phyloP scores from a whole-genome alignment of 2,888 invertebrate genomes.

The Orthosia cruda region DNA sequence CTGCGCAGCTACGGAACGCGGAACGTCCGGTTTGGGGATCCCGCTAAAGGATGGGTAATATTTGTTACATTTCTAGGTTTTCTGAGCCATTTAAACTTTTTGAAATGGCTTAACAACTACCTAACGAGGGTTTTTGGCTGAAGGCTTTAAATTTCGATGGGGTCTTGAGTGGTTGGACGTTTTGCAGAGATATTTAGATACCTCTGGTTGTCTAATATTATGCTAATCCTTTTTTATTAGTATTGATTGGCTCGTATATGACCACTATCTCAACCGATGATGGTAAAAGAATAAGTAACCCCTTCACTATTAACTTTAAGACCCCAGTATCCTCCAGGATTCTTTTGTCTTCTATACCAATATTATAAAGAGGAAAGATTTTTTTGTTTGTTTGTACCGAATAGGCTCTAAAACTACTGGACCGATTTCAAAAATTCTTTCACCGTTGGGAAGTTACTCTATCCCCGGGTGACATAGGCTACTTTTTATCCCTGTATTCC shows the following conservation, averaged over 20 bases:
- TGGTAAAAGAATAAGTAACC: too few species aligned
- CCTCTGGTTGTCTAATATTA: not conserved
- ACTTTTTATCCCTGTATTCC: too few species aligned
- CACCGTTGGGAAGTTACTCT: too few species aligned
- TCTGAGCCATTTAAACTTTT: conserved; percentile 30
- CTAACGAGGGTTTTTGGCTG: conserved; percentile 4
- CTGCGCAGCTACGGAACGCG: conserved; percentile 42
- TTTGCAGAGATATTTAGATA: not conserved
- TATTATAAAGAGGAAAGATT: too few species aligned
- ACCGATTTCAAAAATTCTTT: too few species aligned
- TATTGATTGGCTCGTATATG: too few species aligned
- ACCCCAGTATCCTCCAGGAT: too few species aligned
- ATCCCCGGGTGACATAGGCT: too few species aligned
- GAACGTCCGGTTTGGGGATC: conserved; percentile 43
- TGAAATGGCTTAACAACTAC: conserved; percentile 27
- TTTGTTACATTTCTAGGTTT: conserved; percentile 38
- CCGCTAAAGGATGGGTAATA: conserved; percentile 44
- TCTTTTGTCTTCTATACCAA: not conserved
- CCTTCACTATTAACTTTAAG: too few species aligned
- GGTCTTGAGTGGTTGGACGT: not conserved
- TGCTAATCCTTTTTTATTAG: not conserved
- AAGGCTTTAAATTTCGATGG: not conserved
- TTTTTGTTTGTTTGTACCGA: too few species aligned
- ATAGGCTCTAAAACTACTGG: too few species aligned
- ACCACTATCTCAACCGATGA: too few species aligned